Evolutionary conservation across 2,888 invertebrate species (phyloP), one percentile per base, ranked within the genome.

Genomic region (Sphinx pinastri): DNA sequence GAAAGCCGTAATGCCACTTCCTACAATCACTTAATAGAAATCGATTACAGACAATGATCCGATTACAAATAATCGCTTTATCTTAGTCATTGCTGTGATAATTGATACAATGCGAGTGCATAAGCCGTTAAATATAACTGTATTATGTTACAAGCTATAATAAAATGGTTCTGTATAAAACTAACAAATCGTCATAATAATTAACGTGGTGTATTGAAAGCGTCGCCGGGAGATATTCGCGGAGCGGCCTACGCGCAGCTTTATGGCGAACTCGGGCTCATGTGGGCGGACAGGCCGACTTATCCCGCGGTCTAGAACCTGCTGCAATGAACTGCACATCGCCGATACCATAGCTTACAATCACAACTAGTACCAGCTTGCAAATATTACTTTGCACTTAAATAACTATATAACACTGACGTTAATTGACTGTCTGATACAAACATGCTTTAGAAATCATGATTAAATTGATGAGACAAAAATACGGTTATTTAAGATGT

Each of bases 231-330:
- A 76, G 76, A 79, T 75, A 82, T 80, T 78, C 69, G 80, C 77
- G 76, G 70, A 72, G 75, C 78, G 73, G 75, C 77, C 79, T 79
- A 80, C 81, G 81, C 75, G 75, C 72, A 71, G 75, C 77, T 79
- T 76, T 80, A 82, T 77, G 73, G 77, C 54, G 58, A 75, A 52
- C 72, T 63, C 13, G 73, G 73, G 72, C 76, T 70, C 67, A 77
- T 80, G 91, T 91, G 83, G 91, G 91, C 75, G 88, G 88, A 89
- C 86, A 82, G 74, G 74, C 73, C 74, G 81, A 87, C 81, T 84
- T 88, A 88, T 86, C 84, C 85, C 77, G 77, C 73, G 74, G 74
- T 73, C 78, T 74, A 76, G 78, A 74, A 80, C 77, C 79, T 79
- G 78, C 78, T 74, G 75, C 82, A 84, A 81, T 79, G 76, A 84